Evolutionary conservation across 2,797 vertebrate genomes (phyloP).

Genomic region (Tragelaphus oryx): DNA sequence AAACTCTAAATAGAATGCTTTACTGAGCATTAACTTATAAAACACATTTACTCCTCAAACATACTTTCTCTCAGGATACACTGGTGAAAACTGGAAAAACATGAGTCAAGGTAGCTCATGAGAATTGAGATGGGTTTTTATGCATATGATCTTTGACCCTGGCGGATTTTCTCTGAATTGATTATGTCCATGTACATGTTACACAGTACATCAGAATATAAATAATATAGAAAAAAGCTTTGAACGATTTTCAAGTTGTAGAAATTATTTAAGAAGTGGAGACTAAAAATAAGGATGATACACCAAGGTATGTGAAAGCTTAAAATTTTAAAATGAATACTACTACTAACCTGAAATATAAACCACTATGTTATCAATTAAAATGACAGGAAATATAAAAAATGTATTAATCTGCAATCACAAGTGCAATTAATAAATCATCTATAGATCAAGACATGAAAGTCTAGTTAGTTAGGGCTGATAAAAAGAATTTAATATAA

Average conservation of each 20-base stretch:
- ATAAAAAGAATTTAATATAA: not conserved
- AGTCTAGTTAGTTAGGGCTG: not conserved
- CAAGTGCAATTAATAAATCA: not conserved
- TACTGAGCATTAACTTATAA: not conserved
- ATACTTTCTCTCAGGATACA: not conserved
- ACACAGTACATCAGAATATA: not conserved
- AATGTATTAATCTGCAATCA: not conserved
- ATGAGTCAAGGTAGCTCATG: not conserved
- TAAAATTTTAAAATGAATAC: not conserved
- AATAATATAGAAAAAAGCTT: conserved; percentile 40
- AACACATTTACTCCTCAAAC: not conserved
- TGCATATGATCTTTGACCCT: not conserved
- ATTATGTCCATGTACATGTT: not conserved
- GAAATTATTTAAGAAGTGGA: conserved; percentile 43
- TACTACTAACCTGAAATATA: not conserved
- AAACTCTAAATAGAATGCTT: not conserved
- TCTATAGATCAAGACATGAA: not conserved
- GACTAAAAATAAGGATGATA: not conserved
- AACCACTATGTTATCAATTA: not conserved
- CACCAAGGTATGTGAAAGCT: not conserved
- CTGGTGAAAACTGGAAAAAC: not conserved
- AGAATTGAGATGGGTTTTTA: not conserved
- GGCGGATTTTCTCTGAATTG: not conserved
- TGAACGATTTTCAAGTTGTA: conserved; percentile 16
- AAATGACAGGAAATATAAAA: not conserved